phyloP scores from a whole-genome alignment of 2,888 invertebrate genomes.

The Tenthredo scrophulariae region DNA sequence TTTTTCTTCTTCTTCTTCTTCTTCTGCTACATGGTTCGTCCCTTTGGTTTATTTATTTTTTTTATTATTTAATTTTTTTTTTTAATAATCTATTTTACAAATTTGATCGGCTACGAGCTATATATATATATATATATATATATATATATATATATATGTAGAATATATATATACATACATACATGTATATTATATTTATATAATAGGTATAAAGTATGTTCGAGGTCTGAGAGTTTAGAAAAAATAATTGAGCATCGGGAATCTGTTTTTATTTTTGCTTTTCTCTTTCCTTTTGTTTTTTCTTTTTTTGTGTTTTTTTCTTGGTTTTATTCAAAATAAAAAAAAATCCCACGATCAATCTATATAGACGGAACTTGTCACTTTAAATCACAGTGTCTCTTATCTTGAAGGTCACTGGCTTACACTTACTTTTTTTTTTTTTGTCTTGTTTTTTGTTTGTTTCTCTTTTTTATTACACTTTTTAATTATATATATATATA shows the following conservation, averaged over 20 bases:
- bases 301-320: conserved; percentile 19
- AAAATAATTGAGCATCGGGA: conserved; percentile 57
- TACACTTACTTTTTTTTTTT: conserved; percentile 14
- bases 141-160: background rate
- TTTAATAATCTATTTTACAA: background rate
- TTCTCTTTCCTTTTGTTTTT: conserved; percentile 3
- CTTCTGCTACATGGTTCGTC: background rate
- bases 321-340: background rate
- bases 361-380: conserved; percentile 54
- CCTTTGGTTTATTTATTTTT: background rate
- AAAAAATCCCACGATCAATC: conserved; percentile 52
- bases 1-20: background rate
- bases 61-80: background rate
- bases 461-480: conserved; percentile 13
- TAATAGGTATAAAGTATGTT: background rate
- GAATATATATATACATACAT: background rate
- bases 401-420: conserved; percentile 26
- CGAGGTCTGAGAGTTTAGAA: conserved; percentile 34
- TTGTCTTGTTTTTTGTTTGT: background rate
- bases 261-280: conserved; percentile 52
- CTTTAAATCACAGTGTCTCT: conserved; percentile 42
- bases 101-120: conserved; percentile 19
- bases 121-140: conserved; percentile 1
- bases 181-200: conserved; percentile 6
- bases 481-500: background rate